phyloP scores from a whole-genome alignment of 2,888 invertebrate genomes.

The Bellardia pandia region DNA sequence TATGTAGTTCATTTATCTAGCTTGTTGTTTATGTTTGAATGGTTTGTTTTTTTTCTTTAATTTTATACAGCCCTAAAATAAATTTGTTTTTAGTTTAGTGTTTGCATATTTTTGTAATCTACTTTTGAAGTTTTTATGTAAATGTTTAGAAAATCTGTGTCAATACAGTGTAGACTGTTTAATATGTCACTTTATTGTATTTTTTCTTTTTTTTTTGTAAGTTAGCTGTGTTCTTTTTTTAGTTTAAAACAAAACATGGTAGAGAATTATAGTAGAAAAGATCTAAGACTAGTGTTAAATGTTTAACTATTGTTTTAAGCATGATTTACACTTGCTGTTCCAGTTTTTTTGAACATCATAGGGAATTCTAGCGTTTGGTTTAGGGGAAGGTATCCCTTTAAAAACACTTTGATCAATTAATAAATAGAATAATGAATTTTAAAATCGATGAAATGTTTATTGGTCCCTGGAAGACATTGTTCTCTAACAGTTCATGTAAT shows the following conservation, averaged over 20 bases:
- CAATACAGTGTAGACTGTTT: conserved; percentile 38
- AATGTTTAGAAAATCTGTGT: conserved; percentile 63
- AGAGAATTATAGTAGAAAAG: background rate
- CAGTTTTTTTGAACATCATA: background rate
- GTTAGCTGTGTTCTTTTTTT: background rate
- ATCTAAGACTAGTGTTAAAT: background rate
- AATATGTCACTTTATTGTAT: conserved; percentile 14
- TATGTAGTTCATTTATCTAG: conserved; percentile 14
- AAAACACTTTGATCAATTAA: no score
- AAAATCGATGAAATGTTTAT: no score
- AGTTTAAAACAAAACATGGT: conserved; percentile 11
- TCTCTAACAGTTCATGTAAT: no score
- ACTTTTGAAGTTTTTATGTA: conserved; percentile 33
- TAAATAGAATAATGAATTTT: no score
- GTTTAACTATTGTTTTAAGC: conserved; percentile 27
- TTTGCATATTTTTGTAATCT: conserved; percentile 60
- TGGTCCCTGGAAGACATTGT: no score
- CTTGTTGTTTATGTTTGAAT: background rate
- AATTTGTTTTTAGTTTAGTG: conserved; percentile 33
- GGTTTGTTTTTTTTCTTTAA: conserved; percentile 1
- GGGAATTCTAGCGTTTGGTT: background rate
- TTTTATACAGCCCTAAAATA: conserved; percentile 32
- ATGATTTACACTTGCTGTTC: background rate
- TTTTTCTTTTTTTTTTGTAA: background rate
- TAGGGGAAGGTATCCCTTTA: background rate